These are phyloP conservation scores for Nematostella vectensis DNA, from an alignment of 92 coral and sea anemone genomes.

Conservation along the genomic window DNA sequence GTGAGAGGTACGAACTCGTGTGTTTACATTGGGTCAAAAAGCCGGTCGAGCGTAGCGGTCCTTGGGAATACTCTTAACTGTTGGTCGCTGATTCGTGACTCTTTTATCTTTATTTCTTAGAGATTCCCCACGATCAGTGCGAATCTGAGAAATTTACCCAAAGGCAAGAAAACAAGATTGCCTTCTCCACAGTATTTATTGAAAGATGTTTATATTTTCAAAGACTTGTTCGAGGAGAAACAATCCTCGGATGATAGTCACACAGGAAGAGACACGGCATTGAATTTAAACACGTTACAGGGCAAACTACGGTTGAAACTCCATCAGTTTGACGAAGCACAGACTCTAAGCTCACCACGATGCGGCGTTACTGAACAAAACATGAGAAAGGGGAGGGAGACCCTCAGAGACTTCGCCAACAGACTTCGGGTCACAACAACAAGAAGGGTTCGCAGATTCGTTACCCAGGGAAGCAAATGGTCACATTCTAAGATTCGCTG, in stretches of 20 bases:
- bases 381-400: not conserved
- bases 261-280: not conserved
- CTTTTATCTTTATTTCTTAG: not conserved
- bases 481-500: conserved; percentile 20
- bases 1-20: not conserved
- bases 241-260: too few relatives aligned
- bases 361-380: conserved; percentile 31
- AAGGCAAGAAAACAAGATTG: not conserved
- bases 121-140: not conserved
- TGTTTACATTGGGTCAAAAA: not conserved
- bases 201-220: conserved; percentile 1
- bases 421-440: conserved; percentile 4
- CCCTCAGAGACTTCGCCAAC: not conserved
- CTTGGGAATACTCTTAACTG: too few relatives aligned
- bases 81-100: too few relatives aligned
- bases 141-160: not conserved
- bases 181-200: not conserved
- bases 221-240: not conserved
- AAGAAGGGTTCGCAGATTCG: conserved; percentile 32
- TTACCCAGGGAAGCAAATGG: conserved; percentile 29
- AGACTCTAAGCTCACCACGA: conserved; percentile 12
- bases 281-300: not conserved
- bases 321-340: conserved; percentile 8
- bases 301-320: not conserved
- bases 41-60: too few relatives aligned